A percentile compares a stretch with the other conserved stretches of the same genome.
phyloP scores from a whole-genome alignment of 2,113 vertebrate species.

The Lota lota region DNA sequence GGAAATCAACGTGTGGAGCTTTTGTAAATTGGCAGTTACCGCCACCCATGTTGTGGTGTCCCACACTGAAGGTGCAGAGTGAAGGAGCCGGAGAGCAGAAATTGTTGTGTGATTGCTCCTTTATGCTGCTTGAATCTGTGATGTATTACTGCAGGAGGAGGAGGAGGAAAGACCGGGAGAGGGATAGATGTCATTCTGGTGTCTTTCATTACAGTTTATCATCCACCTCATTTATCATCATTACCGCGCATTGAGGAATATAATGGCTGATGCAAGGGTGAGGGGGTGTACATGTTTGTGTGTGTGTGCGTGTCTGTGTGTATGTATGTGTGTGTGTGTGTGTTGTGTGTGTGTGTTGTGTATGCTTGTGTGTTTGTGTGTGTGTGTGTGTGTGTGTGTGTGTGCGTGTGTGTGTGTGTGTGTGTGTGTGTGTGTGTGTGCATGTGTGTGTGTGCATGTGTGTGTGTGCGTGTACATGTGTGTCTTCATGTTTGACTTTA shows the following conservation, averaged over 20 bases:
- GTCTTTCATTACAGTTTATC: too few species aligned
- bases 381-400: conserved; percentile 11
- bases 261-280: too few species aligned
- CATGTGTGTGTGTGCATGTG: neutral
- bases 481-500: neutral
- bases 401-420: neutral
- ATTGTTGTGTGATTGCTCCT: conserved; percentile 67
- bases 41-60: conserved; percentile 46
- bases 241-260: too few species aligned
- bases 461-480: neutral
- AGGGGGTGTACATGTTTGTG: too few species aligned
- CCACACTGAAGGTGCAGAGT: conserved; percentile 36
- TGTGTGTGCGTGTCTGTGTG: conserved; percentile 4
- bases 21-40: conserved; percentile 63
- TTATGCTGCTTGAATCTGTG: conserved; percentile 53
- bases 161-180: conserved; percentile 22
- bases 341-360: conserved; percentile 8
- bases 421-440: neutral
- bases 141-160: conserved; percentile 60
- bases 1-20: conserved; percentile 56
- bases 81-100: conserved; percentile 58
- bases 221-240: too few species aligned
- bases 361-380: neutral
- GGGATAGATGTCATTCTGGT: conserved; percentile 23
- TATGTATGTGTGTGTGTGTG: conserved; percentile 22